Evolutionary conservation across 2,113 vertebrate genomes (phyloP).

Genomic region (Scortum barcoo): DNA sequence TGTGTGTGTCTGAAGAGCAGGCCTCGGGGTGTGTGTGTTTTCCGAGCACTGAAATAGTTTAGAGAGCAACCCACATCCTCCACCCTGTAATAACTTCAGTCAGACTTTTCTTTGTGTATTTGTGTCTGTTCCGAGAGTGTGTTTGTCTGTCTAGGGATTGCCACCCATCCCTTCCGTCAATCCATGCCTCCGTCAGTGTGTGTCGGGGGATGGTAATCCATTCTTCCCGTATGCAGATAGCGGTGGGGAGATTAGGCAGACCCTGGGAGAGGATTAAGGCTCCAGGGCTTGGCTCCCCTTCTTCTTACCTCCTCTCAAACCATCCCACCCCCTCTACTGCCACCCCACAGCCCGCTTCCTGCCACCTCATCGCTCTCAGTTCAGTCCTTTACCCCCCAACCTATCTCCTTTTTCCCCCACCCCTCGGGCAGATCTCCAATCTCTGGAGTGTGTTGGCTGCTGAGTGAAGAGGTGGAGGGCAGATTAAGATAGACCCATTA

Average conservation of each 20-base stretch:
- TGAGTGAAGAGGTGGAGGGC: slow-evolving; percentile 56
- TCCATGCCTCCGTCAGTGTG: slow-evolving; percentile 29
- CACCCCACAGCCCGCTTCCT: slow-evolving; percentile 46
- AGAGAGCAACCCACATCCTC: slow-evolving; percentile 8
- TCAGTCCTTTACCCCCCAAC: slow-evolving; percentile 47
- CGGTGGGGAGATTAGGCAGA: slow-evolving; percentile 77
- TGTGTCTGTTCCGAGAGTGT: slow-evolving; percentile 22
- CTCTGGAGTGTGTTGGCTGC: slow-evolving; percentile 59
- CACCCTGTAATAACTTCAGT: neutral
- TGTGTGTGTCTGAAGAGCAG: neutral
- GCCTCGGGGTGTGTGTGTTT: slow-evolving; percentile 1
- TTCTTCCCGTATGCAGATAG: slow-evolving; percentile 79
- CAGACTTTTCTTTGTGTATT: slow-evolving; percentile 25
- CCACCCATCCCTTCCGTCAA: slow-evolving; percentile 36
- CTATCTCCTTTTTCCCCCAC: slow-evolving; percentile 36
- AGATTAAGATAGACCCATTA: slow-evolving; percentile 63
- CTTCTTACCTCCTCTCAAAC: slow-evolving; percentile 63
- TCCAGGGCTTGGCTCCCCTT: slow-evolving; percentile 57
- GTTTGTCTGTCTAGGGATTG: slow-evolving; percentile 53
- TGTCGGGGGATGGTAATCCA: slow-evolving; percentile 78
- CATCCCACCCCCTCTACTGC: slow-evolving; percentile 19
- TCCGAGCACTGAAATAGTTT: neutral
- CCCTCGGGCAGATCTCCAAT: slow-evolving; percentile 57
- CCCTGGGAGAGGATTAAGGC: slow-evolving; percentile 78
- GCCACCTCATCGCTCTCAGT: slow-evolving; percentile 39